Evolutionary conservation across 2,113 vertebrate genomes (phyloP).

Genomic region (Isurus oxyrinchus): DNA sequence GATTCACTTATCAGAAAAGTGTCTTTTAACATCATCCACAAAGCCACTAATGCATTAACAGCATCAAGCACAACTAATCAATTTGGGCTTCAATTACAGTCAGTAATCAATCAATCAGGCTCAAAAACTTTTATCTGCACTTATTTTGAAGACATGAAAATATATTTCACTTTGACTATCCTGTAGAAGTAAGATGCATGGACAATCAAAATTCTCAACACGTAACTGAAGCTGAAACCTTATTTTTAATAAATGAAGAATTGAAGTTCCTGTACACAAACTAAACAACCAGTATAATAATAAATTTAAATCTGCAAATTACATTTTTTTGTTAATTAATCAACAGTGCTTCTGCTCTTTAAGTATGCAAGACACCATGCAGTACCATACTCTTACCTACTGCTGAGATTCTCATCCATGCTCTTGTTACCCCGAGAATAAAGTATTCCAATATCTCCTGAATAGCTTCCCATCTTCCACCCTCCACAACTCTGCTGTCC

Average conservation of each 20-base stretch:
- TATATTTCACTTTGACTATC: neutral
- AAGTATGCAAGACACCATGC: neutral
- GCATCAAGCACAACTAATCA: neutral
- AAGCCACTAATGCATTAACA: neutral
- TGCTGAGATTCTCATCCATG: neutral
- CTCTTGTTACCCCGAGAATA: neutral
- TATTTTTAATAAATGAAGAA: neutral
- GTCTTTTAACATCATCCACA: neutral
- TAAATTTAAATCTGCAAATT: neutral
- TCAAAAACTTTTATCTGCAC: neutral
- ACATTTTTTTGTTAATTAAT: neutral
- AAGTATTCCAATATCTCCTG: neutral
- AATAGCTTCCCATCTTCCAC: neutral
- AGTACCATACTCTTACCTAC: neutral
- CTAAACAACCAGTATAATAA: neutral
- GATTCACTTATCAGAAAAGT: neutral
- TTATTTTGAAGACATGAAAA: neutral
- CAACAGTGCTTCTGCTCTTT: neutral
- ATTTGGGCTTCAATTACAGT: constrained; percentile 12
- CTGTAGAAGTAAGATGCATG: neutral
- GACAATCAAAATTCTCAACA: neutral
- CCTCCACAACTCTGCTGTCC: neutral
- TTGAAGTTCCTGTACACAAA: no score
- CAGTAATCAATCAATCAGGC: constrained; percentile 8
- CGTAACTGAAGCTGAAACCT: neutral